phyloP scores from a whole-genome alignment of 2,888 invertebrate species.

The Dicyrtoma fusca region DNA sequence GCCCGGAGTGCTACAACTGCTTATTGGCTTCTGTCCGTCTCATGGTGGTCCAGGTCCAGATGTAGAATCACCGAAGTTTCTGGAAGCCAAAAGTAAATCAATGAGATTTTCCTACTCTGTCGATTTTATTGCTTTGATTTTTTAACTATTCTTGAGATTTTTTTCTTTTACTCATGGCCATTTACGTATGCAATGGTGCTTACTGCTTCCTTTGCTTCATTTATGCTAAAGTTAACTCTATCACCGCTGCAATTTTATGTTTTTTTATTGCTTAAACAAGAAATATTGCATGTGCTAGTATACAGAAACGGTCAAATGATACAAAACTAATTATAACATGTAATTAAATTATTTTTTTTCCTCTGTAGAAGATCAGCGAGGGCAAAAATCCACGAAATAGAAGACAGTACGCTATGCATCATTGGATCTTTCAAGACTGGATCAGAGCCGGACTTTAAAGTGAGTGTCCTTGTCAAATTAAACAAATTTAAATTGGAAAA shows the following conservation, averaged over 20 bases:
- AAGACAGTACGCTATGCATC: constrained; percentile 77
- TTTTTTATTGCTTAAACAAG: too few species aligned
- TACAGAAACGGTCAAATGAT: too few species aligned
- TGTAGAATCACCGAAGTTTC: constrained; percentile 84
- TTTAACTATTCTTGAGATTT: neutral
- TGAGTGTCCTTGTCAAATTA: constrained; percentile 58
- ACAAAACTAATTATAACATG: too few species aligned
- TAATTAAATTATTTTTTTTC: too few species aligned
- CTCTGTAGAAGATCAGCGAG: constrained; percentile 71
- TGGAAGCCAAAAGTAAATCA: constrained; percentile 70
- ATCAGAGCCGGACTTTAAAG: constrained; percentile 76
- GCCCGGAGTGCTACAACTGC: constrained; percentile 82
- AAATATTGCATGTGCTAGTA: too few species aligned
- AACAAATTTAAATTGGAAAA: too few species aligned
- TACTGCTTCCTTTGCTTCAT: too few species aligned
- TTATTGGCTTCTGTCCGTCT: constrained; percentile 83
- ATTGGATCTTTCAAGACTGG: constrained; percentile 76
- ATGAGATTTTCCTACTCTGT: too few species aligned
- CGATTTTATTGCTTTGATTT: too few species aligned
- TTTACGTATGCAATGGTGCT: too few species aligned
- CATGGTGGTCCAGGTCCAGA: constrained; percentile 82
- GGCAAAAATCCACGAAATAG: constrained; percentile 78
- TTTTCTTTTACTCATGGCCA: constrained; percentile 14
- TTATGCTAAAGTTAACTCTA: too few species aligned
- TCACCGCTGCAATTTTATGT: too few species aligned